Base-by-base conservation (phyloP, 2,797 vertebrate genomes). In the Melanotaenia parkinsoni region DNA sequence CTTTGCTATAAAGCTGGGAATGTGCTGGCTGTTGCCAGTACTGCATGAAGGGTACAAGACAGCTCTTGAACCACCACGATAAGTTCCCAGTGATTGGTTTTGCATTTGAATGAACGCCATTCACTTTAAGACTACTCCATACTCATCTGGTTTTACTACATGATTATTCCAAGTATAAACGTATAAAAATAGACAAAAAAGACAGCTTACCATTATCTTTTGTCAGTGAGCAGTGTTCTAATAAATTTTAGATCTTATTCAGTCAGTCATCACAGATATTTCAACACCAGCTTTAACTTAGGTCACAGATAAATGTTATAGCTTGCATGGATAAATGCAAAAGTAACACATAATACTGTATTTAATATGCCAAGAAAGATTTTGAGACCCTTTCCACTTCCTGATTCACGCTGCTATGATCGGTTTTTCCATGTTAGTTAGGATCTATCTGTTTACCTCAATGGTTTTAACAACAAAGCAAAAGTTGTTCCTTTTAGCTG, bases 1-100 rank as follows among this genome's bases (percentile, higher is more conserved):
- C 26, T 57, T 69, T 58, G 67, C 57, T 33, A 51, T 56, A 20
- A 26, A 65, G 53, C 68, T 74, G 67, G 61, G 74, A 75, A 73
- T 47, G 59, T 37, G 67, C 66, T 26, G 58, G 54, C 24, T 14
- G 59, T 22, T 50, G 80, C 54, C 77, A 30, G 11, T 63, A n/a
- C 32, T n/a, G 63, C 63, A 10, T 43, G 50, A 74, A 61, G 43
- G 43, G 71, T 70, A 59, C 72, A 57, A 74, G 75, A 51, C 76
- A 50, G 50, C 50, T 72, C 37, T 59, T 40, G 35, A 63, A 54
- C 37, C 63, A 13, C 43, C 11, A 26, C 38, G 62, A 5, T 30
- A 32, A 16, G 50, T 67, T 32, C 62, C 14, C 53, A 51, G 2
- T 28, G 58, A 78, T 47, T 43, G 70, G 50, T 76, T 67, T 51